Base-by-base conservation (phyloP, 2,888 invertebrate genomes). In the Corythucha ciliata region DNA sequence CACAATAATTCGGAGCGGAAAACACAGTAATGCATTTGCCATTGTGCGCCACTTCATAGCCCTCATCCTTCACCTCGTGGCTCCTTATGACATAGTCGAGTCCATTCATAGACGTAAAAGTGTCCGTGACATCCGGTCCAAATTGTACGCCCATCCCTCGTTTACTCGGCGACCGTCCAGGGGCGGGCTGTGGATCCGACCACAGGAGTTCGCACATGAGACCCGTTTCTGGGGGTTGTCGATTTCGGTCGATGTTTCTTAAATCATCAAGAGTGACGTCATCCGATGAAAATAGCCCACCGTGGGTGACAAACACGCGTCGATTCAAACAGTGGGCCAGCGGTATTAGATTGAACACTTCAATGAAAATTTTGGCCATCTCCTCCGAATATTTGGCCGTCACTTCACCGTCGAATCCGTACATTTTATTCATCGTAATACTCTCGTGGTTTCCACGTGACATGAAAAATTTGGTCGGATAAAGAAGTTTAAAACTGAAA, bases 1-100 rank as follows among this genome's bases (percentile, higher is more conserved):
- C 96, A 79, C 97, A 98, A 77, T 98, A 98, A 70, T 99, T 99
- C 59, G 98, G 98, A 61, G 98, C 98, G 1, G 96, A 96, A 76
- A 98, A 99, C 41, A 98, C 94, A 10, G 98, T 98, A 66, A 97
- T 90, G 68, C 97, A 97, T 67, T 89, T 89, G 29, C 91, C 93
- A 65, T 88, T 81, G 67, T 98, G 98, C 24, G 88, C 86, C 37
- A 90, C 73, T 70, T 98, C 97, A 66, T 94, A 98, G 1, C 98
- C 98, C 51, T 88, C 85, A 62, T 86, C 83, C 72, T 97, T 97
- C 44, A 97, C 96, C 69, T 98, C 98, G 68, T 98, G 98, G 69
- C 93, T 93, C 53, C 97, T 76, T 52, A 99, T 85, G 61, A 98
- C 72, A 69, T 97, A 99, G 63, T 93, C 88, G 48, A 98, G 75